Conservation (phyloP, 1,140 invertebrate genomes). For the Drosophila paulistorum region DNA sequence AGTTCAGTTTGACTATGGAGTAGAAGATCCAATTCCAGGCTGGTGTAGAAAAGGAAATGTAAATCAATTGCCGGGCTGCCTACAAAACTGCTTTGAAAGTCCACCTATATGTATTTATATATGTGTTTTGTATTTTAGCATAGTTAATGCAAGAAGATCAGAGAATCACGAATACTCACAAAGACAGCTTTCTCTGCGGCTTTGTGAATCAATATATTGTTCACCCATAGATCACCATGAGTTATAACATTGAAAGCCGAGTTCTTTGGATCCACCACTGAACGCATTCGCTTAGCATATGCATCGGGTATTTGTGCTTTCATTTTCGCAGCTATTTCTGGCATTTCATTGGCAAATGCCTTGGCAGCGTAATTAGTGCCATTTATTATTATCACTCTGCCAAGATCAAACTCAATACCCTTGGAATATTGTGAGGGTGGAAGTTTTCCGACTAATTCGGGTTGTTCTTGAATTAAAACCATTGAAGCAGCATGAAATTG, state of each 20-base stretch:
- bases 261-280: conserved; percentile 47
- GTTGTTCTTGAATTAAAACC: conserved; percentile 43
- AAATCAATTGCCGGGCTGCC: conserved; percentile 70
- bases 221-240: conserved; percentile 87
- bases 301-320: conserved; percentile 62
- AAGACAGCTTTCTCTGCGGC: conserved; percentile 84
- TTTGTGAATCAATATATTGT: conserved; percentile 86
- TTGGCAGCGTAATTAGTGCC: conserved; percentile 50
- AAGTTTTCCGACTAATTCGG: conserved; percentile 37
- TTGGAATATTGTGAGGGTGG: conserved; percentile 42
- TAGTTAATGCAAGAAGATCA: not conserved
- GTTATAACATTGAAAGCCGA: conserved; percentile 84
- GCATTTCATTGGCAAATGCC: conserved; percentile 81
- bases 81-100: conserved; percentile 67
- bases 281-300: conserved; percentile 37
- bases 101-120: conserved; percentile 47
- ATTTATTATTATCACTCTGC: conserved; percentile 50
- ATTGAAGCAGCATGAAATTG: conserved; percentile 72
- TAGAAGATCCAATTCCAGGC: conserved; percentile 57
- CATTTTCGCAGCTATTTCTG: conserved; percentile 67
- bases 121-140: not conserved
- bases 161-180: conserved; percentile 30
- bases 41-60: conserved; percentile 69
- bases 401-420: conserved; percentile 28
- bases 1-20: conserved; percentile 67